Evolutionary conservation across 2,888 invertebrate genomes (phyloP), one percentile per base, ranked within the genome.

Genomic region (Zygogramma bicolorata): DNA sequence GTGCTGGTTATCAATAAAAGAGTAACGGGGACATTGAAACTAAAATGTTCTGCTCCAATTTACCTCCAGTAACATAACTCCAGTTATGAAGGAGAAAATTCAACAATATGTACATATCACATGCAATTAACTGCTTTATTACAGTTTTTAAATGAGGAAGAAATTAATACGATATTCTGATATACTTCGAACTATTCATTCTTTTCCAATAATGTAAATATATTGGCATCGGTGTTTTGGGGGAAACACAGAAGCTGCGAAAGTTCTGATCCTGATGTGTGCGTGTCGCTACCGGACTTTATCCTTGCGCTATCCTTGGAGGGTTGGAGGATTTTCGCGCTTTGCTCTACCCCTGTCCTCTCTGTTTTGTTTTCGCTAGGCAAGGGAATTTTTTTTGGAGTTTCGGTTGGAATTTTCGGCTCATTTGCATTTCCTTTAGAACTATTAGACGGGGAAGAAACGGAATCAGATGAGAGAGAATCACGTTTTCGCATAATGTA

Each of bases 201-300:
- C n/a, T n/a, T n/a, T n/a, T n/a, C n/a, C n/a, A n/a, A n/a, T n/a
- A n/a, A n/a, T n/a, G n/a, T n/a, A n/a, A n/a, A n/a, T n/a, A n/a
- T n/a, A n/a, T n/a, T n/a, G 34, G 13, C 34, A 13, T 63, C 66
- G 72, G 68, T 62, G 73, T 63, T 71, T 71, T 66, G 42, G 42
- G 53, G 25, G 66, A 70, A 61, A 74, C 63, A 69, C 69, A 70
- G 68, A 75, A 71, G 71, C 74, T 67, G 53, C n/a, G n/a, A 20
- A 20, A 59, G 65, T 38, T n/a, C 38, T 38, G 38, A 57, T 57
- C 62, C 66, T 53, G 53, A 53, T 53, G 25, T 53, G 53, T 6
- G 3, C 46, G 27, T 53, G 15, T 7, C 6, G 15, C 53, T 27
- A 53, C 53, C 53, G 53, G 53, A 53, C 53, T 53, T 53, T 53